Evolutionary conservation across 1,140 invertebrate species (phyloP).

Genomic region (Cydia pomonella): DNA sequence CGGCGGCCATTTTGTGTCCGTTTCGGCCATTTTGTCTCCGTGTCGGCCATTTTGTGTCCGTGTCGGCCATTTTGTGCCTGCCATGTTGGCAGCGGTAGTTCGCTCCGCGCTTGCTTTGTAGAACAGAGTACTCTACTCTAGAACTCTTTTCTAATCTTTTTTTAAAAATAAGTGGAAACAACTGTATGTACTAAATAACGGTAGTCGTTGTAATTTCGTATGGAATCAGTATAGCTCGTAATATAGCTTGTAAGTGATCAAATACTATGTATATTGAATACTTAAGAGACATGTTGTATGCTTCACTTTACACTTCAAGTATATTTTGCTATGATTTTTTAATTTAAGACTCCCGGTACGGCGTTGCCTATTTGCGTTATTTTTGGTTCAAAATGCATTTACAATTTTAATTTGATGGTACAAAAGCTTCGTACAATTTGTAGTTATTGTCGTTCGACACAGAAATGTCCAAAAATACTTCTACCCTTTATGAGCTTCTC

Average conservation of each 20-base stretch:
- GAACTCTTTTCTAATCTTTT: constrained; percentile 45
- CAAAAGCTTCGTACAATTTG: constrained; percentile 36
- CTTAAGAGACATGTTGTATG: constrained; percentile 39
- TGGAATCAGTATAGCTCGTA: constrained; percentile 62
- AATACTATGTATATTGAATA: constrained; percentile 58
- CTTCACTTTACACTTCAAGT: constrained; percentile 40
- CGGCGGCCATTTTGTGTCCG: not conserved
- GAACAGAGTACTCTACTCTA: constrained; percentile 47
- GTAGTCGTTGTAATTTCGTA: constrained; percentile 72
- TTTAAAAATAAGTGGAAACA: constrained; percentile 50
- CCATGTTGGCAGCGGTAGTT: constrained; percentile 1
- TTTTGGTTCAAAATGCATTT: constrained; percentile 31
- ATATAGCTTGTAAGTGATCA: constrained; percentile 62
- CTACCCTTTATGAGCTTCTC: constrained; percentile 73
- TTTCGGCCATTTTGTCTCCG: too few species aligned
- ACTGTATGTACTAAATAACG: constrained; percentile 63
- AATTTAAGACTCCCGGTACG: not conserved
- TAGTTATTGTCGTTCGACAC: constrained; percentile 49
- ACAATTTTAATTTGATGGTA: constrained; percentile 26
- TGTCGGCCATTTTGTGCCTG: not conserved
- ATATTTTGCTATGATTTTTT: constrained; percentile 35
- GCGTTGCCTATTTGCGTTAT: constrained; percentile 13
- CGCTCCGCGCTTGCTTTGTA: constrained; percentile 69
- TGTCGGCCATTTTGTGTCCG: too few species aligned
- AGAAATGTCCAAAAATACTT: constrained; percentile 62